Conservation (phyloP, 2,113 vertebrate species). For the Ageneiosus marmoratus region DNA sequence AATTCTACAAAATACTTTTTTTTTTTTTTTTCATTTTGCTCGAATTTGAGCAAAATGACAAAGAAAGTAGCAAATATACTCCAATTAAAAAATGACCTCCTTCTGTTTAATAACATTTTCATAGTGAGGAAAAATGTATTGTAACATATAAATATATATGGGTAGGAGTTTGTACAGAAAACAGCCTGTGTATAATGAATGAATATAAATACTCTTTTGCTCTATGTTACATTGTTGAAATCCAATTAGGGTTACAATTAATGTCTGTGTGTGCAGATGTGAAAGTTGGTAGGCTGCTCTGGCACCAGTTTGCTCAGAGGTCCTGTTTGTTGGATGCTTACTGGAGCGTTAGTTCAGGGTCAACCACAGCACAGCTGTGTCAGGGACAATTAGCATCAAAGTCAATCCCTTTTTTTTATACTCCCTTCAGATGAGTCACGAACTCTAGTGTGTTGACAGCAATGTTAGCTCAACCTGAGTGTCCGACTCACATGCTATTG, state of each 20-base stretch:
- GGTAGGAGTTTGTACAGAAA: neutral
- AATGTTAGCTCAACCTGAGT: slow-evolving; percentile 54
- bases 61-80: neutral
- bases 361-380: slow-evolving; percentile 71
- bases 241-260: slow-evolving; percentile 47
- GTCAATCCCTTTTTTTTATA: slow-evolving; percentile 52
- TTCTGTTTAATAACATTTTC: neutral
- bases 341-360: slow-evolving; percentile 68
- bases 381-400: slow-evolving; percentile 70
- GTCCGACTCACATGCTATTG: slow-evolving; percentile 47
- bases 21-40: too few relatives aligned
- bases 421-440: slow-evolving; percentile 57
- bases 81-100: neutral
- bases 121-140: neutral
- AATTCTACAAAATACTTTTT: neutral
- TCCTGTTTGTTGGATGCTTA: slow-evolving; percentile 57
- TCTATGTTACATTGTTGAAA: slow-evolving; percentile 21
- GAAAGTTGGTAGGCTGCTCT: slow-evolving; percentile 53
- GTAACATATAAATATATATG: neutral
- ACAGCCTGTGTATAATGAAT: neutral
- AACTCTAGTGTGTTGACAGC: slow-evolving; percentile 56
- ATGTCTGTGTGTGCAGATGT: slow-evolving; percentile 39
- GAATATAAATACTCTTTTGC: slow-evolving; percentile 11
- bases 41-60: neutral
- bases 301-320: slow-evolving; percentile 57